Conservation (phyloP, 2,113 vertebrate species). For the Gyps fulvus region DNA sequence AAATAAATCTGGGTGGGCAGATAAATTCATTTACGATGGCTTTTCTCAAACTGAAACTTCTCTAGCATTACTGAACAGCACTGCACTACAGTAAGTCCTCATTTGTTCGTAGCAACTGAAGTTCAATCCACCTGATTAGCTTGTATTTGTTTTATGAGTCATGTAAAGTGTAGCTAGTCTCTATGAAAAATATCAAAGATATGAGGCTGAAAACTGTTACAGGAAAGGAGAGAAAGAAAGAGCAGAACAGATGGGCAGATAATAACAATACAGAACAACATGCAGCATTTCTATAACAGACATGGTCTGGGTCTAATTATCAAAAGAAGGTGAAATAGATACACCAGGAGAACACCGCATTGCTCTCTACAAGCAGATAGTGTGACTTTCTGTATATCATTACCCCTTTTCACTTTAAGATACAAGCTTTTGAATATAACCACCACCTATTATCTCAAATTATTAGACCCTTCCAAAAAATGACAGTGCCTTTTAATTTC, state of each 20-base stretch:
- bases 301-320: neutral
- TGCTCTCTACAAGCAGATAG: neutral
- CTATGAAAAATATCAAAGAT: neutral
- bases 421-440: neutral
- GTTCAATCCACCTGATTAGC: neutral
- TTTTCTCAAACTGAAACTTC: slow-evolving; percentile 27
- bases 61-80: neutral
- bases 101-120: neutral
- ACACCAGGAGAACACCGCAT: neutral
- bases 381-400: neutral
- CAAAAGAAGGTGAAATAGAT: neutral
- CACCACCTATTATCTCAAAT: neutral
- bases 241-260: neutral
- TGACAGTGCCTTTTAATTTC: neutral
- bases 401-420: neutral
- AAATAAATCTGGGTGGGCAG: slow-evolving; percentile 61
- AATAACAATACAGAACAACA: neutral
- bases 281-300: neutral
- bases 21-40: neutral
- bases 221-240: neutral
- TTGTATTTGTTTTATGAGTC: neutral
- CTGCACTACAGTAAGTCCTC: neutral
- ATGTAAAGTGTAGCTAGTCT: neutral
- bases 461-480: neutral
- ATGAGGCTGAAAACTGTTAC: neutral